These are phyloP conservation scores for Passer domesticus DNA, from an alignment of 2,113 vertebrate genomes.

Conservation along the genomic window DNA sequence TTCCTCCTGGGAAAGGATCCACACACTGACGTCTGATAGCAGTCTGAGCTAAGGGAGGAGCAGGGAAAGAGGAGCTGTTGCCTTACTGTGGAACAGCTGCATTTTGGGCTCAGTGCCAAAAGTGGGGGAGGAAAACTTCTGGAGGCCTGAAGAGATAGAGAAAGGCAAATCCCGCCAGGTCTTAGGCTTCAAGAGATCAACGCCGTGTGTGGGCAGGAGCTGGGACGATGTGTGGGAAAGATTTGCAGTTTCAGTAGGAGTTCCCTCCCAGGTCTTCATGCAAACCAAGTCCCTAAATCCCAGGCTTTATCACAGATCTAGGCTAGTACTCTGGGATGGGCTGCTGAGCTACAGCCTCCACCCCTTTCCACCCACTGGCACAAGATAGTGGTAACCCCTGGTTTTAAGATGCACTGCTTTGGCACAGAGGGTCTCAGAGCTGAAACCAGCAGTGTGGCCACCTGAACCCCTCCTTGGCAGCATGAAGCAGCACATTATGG, in stretches of 20 bases:
- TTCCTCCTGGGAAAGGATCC: constrained; percentile 24
- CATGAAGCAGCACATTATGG: not conserved
- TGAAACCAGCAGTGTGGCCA: fast-evolving
- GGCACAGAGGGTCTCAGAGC: not conserved
- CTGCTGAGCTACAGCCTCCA: not conserved
- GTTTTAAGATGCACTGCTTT: not conserved
- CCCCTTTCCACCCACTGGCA: not conserved
- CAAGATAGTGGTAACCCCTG: not conserved
- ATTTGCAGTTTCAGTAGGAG: constrained; percentile 16
- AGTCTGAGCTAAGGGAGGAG: not conserved
- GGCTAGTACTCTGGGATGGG: not conserved
- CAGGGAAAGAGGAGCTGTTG: not conserved
- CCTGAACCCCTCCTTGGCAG: fast-evolving
- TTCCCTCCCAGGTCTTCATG: constrained; percentile 13
- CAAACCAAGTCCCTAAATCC: not conserved
- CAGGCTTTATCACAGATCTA: constrained; percentile 17
- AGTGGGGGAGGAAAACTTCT: constrained; percentile 51
- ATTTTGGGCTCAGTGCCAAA: constrained; percentile 29
- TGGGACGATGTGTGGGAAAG: not conserved
- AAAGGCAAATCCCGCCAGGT: constrained; percentile 39
- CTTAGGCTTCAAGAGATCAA: constrained; percentile 17
- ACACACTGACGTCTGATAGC: not conserved
- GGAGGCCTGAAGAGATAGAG: constrained; percentile 21
- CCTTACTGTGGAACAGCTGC: constrained; percentile 34
- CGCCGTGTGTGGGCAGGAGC: constrained; percentile 16